These are phyloP conservation scores for Cecidostiba fungosa DNA, from an alignment of 2,888 invertebrate genomes.

Conservation along the genomic window DNA sequence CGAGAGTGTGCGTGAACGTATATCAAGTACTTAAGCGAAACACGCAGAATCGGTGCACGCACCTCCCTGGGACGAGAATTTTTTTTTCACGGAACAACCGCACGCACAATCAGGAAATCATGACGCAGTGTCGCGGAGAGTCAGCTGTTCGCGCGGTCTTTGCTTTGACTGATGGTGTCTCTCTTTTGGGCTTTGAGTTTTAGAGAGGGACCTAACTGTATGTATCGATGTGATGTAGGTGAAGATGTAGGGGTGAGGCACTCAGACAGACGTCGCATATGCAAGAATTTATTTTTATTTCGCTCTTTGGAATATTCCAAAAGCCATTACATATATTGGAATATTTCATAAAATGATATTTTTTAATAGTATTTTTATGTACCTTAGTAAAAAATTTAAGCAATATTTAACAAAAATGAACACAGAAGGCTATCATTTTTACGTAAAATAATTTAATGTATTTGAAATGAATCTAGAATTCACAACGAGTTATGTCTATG, in stretches of 20 bases:
- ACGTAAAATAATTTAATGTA: no score
- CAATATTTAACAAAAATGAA: not conserved
- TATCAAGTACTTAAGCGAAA: slow-evolving; percentile 27
- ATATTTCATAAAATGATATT: no score
- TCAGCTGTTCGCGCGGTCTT: not conserved
- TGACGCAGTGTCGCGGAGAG: slow-evolving; percentile 35
- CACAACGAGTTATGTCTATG: no score
- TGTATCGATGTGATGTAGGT: not conserved
- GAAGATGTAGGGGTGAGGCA: not conserved
- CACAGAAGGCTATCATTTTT: not conserved
- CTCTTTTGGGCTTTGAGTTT: not conserved
- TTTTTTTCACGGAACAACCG: slow-evolving; percentile 71
- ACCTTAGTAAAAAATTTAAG: not conserved
- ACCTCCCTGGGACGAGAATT: slow-evolving; percentile 62
- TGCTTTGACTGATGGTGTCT: not conserved
- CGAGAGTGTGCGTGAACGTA: not conserved
- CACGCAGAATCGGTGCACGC: slow-evolving; percentile 29
- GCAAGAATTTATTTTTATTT: not conserved
- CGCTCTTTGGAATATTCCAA: not conserved
- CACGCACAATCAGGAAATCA: slow-evolving; percentile 73
- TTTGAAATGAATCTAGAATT: no score
- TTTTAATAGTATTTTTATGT: no score
- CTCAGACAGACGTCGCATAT: not conserved
- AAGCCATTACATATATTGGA: no score
- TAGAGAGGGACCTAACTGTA: not conserved